These are phyloP conservation scores for Agelaius tricolor DNA, from an alignment of 2,113 vertebrate genomes.

Conservation along the genomic window DNA sequence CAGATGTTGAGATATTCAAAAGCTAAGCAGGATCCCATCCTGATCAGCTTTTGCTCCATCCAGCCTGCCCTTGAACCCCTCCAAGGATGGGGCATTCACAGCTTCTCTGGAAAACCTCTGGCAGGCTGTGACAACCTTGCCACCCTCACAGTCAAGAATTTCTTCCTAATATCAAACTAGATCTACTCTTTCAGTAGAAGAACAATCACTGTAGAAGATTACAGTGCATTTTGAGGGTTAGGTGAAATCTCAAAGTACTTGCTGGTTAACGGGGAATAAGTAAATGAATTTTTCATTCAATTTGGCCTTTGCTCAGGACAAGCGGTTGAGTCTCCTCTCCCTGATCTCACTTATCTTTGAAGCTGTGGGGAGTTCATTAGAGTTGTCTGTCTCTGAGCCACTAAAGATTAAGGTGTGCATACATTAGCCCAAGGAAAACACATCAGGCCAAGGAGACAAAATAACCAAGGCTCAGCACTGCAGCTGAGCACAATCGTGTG, in stretches of 20 bases:
- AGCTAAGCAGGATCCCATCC: neutral
- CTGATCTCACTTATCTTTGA: constrained; percentile 2
- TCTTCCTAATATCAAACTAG: neutral
- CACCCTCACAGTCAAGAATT: neutral
- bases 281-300: neutral
- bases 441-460: neutral
- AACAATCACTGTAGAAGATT: neutral
- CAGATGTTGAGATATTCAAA: neutral
- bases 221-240: neutral
- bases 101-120: neutral
- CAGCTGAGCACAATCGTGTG: neutral
- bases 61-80: neutral
- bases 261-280: neutral
- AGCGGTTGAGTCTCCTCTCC: neutral
- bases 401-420: neutral
- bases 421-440: neutral
- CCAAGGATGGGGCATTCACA: neutral
- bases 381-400: neutral
- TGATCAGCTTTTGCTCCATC: neutral
- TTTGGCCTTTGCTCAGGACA: constrained; percentile 13
- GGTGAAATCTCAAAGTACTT: neutral
- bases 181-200: neutral
- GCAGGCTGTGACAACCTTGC: neutral
- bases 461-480: neutral
- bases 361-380: neutral